phyloP scores from a whole-genome alignment of 1,140 invertebrate genomes.

The Plodia interpunctella region DNA sequence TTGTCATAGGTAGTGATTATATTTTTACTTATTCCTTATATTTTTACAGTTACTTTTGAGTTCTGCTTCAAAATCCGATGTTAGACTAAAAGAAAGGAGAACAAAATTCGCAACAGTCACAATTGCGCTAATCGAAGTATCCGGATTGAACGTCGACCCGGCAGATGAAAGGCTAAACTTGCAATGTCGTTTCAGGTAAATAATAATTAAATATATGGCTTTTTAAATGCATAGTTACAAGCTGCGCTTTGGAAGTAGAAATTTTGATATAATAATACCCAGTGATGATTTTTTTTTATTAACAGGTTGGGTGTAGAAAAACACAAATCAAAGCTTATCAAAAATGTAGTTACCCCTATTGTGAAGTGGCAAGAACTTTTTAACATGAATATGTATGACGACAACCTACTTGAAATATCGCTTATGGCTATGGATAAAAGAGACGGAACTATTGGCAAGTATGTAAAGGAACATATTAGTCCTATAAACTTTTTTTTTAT shows the following conservation, averaged over 20 bases:
- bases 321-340: slow-evolving; percentile 53
- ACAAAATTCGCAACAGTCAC: slow-evolving; percentile 53
- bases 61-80: slow-evolving; percentile 46
- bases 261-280: too few species aligned
- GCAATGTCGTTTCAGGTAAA: slow-evolving; percentile 51
- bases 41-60: slow-evolving; percentile 55
- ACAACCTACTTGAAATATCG: slow-evolving; percentile 41
- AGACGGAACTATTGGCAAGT: slow-evolving; percentile 55
- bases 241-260: too few species aligned
- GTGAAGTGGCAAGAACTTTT: slow-evolving; percentile 61
- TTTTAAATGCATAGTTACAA: too few species aligned
- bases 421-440: slow-evolving; percentile 50
- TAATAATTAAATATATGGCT: slow-evolving; percentile 10
- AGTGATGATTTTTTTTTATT: too few species aligned
- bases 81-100: slow-evolving; percentile 33
- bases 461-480: slow-evolving; percentile 5
- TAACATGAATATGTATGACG: slow-evolving; percentile 52
- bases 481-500: too few species aligned
- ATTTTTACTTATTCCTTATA: not conserved
- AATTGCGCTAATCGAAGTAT: slow-evolving; percentile 58
- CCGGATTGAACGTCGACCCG: slow-evolving; percentile 34
- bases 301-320: slow-evolving; percentile 59
- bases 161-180: slow-evolving; percentile 45
- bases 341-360: slow-evolving; percentile 24
- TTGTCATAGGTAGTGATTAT: not conserved